Conservation (phyloP, 2,113 vertebrate species). For the Pygoscelis adeliae region DNA sequence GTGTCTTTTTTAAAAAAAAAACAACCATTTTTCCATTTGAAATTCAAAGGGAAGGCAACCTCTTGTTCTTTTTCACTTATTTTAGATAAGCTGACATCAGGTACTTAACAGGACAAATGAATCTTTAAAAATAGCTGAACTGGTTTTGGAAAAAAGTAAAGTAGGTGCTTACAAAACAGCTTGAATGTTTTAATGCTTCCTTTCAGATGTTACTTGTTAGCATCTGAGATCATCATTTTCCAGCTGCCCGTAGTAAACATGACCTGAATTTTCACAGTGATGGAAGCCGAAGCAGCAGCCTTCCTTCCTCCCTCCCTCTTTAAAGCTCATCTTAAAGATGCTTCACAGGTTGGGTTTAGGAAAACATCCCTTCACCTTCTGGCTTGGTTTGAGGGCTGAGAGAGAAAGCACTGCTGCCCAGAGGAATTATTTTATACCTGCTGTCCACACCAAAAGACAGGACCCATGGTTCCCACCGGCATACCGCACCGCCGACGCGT, state of each 20-base stretch:
- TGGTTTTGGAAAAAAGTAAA: not conserved
- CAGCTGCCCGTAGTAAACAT: slow-evolving; percentile 65
- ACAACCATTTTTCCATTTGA: not conserved
- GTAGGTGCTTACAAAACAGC: slow-evolving; percentile 64
- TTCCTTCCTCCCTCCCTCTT: not conserved
- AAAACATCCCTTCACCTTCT: not conserved
- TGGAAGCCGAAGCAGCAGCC: not conserved
- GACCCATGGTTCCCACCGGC: not conserved
- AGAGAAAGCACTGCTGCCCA: not conserved
- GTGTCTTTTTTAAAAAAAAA: not conserved
- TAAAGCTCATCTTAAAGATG: not conserved
- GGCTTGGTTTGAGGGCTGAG: not conserved
- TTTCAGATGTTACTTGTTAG: slow-evolving; percentile 66
- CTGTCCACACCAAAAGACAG: not conserved
- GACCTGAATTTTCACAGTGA: slow-evolving; percentile 37
- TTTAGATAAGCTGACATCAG: not conserved
- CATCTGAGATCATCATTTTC: slow-evolving; percentile 60
- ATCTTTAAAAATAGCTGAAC: not conserved
- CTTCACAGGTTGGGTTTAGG: not conserved
- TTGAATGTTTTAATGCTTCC: not conserved
- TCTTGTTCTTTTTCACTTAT: not conserved
- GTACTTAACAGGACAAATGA: not conserved
- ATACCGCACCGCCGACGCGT: accelerated
- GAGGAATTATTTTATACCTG: not conserved
- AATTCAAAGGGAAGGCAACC: not conserved